Evolutionary conservation across 2,888 invertebrate species (phyloP), one percentile per base, ranked within the genome.

Genomic region (Pseudococcus jackbeardsleyi): DNA sequence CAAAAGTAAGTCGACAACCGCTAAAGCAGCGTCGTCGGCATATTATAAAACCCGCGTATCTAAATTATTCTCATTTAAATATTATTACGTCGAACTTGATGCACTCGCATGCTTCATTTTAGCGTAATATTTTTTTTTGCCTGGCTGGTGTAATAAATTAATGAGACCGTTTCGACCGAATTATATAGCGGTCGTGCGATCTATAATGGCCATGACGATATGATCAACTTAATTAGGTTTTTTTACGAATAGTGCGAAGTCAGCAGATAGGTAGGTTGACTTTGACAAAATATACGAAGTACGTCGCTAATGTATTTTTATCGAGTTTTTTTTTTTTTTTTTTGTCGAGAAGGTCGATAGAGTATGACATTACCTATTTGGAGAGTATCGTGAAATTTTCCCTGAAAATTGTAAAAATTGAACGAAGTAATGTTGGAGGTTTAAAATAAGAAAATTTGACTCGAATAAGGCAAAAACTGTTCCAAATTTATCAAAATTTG

Each of bases 41-140:
- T 12, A 79, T 79, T 39, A 79, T 79, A 79, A 39, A 42, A 79
- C 42, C 1, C 26, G 42, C 79, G 79, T 79, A 79, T 42, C 79
- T 79, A 79, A 79, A 39, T 42, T 42, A 79, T 42, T 79, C 39
- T 19, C 79, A 79, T 79, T 79, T 79, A 15, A 79, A 79, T 79
- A 79, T 79, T 79, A 79, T 79, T 46, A 79, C 79, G 42, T 79
- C 79, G 79, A 79, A 72, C 68, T 72, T 72, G 68, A 72, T 72
- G 68, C 68, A 72, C 33, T 72, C 59, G 59, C 59, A 59, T 59
- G 59, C 9, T 11, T 59, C 68, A 26, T 72, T 72, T 33, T 72
- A 26, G 68, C 33, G 68, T 72, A 72, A 72, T 72, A 26, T 72
- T 72, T 72, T 72, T 72, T 64, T 64, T 64, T 64, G 22, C 26